A percentile compares a stretch with the other conserved stretches of the same genome.
phyloP scores from a whole-genome alignment of 1,140 invertebrate species.

The Musca domestica region DNA sequence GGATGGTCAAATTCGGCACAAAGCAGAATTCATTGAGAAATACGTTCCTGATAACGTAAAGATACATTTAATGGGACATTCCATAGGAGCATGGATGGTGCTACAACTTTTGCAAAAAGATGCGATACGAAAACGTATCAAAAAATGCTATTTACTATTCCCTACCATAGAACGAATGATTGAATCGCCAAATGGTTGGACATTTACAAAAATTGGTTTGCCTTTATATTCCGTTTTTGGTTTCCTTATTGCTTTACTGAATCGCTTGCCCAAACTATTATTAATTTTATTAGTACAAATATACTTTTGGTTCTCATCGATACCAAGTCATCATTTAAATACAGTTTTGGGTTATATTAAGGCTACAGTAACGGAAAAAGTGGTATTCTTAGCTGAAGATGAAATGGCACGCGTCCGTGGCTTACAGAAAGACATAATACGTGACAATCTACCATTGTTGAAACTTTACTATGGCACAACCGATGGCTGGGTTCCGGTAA shows the following conservation, averaged over 20 bases:
- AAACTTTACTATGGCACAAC: conserved; percentile 73
- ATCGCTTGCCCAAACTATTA: conserved; percentile 60
- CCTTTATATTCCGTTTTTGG: conserved; percentile 44
- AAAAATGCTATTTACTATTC: conserved; percentile 71
- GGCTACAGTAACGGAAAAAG: conserved; percentile 56
- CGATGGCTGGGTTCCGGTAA: conserved; percentile 74
- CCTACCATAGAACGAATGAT: conserved; percentile 80
- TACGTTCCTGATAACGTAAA: conserved; percentile 67
- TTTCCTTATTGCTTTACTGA: conserved; percentile 46
- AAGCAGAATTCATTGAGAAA: conserved; percentile 71
- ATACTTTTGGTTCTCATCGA: conserved; percentile 56
- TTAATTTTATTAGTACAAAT: conserved; percentile 56
- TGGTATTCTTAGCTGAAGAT: conserved; percentile 63
- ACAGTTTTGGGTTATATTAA: conserved; percentile 58
- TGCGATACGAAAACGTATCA: conserved; percentile 55
- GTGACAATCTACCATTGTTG: conserved; percentile 60
- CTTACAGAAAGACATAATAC: conserved; percentile 59
- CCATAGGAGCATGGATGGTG: conserved; percentile 78
- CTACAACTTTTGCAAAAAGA: conserved; percentile 69
- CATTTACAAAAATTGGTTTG: conserved; percentile 55
- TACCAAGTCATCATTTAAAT: conserved; percentile 52
- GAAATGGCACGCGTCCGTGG: conserved; percentile 64
- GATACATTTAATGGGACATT: conserved; percentile 79
- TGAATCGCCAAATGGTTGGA: conserved; percentile 67
- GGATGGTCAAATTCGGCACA: conserved; percentile 77